These are phyloP conservation scores for Drosophila histrio DNA, from an alignment of 2,888 invertebrate species.

Conservation along the genomic window DNA sequence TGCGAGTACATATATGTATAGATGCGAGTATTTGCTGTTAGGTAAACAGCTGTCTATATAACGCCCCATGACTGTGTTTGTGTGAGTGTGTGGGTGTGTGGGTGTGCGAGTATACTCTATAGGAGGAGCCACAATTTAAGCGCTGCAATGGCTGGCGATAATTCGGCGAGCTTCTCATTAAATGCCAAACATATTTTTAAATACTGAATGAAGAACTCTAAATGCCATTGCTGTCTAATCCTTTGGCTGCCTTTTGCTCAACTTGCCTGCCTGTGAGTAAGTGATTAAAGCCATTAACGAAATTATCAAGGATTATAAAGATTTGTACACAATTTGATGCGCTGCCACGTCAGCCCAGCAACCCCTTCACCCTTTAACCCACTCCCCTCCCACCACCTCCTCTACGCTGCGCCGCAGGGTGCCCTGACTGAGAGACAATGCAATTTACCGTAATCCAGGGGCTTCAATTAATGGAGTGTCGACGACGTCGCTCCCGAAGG, in stretches of 20 bases:
- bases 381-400: background rate
- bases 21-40: constrained; percentile 39
- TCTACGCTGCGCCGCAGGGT: constrained; percentile 52
- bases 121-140: constrained; percentile 67
- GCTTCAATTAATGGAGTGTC: constrained; percentile 83
- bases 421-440: constrained; percentile 77
- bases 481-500: constrained; percentile 49
- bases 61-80: background rate
- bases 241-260: constrained; percentile 6
- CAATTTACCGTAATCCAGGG: constrained; percentile 82
- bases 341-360: constrained; percentile 38
- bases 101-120: constrained; percentile 17
- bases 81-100: background rate
- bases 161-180: constrained; percentile 33
- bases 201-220: constrained; percentile 11
- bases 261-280: constrained; percentile 62
- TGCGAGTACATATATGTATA: constrained; percentile 50
- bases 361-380: background rate
- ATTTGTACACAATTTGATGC: constrained; percentile 79
- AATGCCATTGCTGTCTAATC: constrained; percentile 12
- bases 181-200: constrained; percentile 52
- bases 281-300: constrained; percentile 84
- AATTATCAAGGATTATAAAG: constrained; percentile 83
- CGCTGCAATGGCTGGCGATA: constrained; percentile 64
- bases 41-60: constrained; percentile 55